A percentile compares a stretch with the other conserved stretches of the same genome.
phyloP scores from a whole-genome alignment of 2,113 vertebrate species.

The Microcebus jonahi region DNA sequence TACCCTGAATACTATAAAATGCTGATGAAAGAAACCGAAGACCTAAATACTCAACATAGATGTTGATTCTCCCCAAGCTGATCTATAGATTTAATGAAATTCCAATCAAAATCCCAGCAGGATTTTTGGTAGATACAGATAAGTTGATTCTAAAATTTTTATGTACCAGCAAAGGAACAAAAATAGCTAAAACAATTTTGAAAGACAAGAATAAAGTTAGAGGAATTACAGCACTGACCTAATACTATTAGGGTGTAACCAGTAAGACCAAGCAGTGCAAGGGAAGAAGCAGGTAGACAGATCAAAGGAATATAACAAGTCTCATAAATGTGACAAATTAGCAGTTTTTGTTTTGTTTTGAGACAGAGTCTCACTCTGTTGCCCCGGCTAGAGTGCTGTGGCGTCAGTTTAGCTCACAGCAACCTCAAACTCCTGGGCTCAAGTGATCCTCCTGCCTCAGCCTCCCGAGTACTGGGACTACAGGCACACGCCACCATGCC shows the following conservation, averaged over 20 bases:
- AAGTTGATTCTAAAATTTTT: not conserved
- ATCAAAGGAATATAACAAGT: not conserved
- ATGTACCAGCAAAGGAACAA: too few species aligned
- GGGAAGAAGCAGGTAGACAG: not conserved
- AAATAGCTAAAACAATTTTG: not conserved
- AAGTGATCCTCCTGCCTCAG: too few species aligned
- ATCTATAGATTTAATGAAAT: not conserved
- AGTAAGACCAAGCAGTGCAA: not conserved
- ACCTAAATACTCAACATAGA: not conserved
- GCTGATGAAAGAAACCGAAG: not conserved
- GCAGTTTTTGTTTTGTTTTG: too few species aligned
- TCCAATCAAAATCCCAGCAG: not conserved
- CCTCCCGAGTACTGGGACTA: too few species aligned
- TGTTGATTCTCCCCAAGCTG: not conserved
- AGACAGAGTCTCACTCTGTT: too few species aligned
- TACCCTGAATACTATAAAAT: rapidly evolving
- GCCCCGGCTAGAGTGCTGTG: too few species aligned
- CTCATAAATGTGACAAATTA: rapidly evolving
- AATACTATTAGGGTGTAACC: not conserved
- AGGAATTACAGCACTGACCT: not conserved
- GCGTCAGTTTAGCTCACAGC: too few species aligned
- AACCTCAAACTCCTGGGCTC: too few species aligned
- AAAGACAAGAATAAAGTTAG: not conserved
- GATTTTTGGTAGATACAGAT: not conserved
- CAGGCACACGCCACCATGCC: too few species aligned